Conservation (phyloP, 2,113 vertebrate genomes). For the Callipepla squamata region DNA sequence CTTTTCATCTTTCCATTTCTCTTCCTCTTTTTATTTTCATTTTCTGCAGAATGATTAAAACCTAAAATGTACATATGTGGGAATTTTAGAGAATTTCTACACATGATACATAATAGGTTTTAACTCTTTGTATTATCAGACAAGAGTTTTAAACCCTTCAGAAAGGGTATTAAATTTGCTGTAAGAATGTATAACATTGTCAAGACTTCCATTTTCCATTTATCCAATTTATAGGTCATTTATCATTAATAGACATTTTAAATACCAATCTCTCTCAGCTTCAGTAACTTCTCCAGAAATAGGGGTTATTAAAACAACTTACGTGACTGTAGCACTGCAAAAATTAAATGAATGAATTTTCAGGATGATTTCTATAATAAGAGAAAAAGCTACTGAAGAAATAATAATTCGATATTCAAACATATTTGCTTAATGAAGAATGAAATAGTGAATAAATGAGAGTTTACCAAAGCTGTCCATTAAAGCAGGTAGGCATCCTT, state of each 20-base stretch:
- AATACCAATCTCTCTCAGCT: not conserved
- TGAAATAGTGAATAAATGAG: not conserved
- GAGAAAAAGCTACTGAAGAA: not conserved
- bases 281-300: not conserved
- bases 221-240: not conserved
- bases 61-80: not conserved
- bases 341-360: not conserved
- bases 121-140: not conserved
- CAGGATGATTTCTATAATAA: not conserved
- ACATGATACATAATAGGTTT: not conserved
- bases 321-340: not conserved
- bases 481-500: not conserved
- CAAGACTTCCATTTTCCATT: not conserved
- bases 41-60: not conserved
- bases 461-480: not conserved
- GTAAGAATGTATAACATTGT: not conserved
- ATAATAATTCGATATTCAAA: not conserved
- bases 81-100: not conserved
- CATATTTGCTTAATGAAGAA: not conserved
- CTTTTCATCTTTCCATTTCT: no score
- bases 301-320: not conserved
- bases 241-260: not conserved
- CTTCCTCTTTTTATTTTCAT: not conserved
- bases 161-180: not conserved
- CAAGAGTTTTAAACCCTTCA: not conserved